Evolutionary conservation across 2,888 invertebrate genomes (phyloP).

Genomic region (Agapostemon virescens): DNA sequence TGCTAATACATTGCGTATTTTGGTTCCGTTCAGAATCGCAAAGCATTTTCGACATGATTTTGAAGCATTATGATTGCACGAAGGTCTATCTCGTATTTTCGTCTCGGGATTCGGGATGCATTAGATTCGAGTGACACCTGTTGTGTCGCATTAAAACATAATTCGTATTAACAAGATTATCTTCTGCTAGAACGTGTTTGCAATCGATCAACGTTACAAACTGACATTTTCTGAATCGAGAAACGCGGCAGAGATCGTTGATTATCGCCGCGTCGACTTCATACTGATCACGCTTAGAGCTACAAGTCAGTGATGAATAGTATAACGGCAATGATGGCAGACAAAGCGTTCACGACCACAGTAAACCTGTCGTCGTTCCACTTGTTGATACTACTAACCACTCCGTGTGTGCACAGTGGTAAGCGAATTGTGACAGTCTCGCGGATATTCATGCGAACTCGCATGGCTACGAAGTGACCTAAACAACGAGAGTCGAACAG

Average conservation of each 20-base stretch:
- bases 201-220: no score
- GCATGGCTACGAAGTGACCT: neutral
- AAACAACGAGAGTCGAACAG: neutral
- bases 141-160: no score
- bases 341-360: slow-evolving; percentile 2
- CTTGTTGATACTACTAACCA: slow-evolving; percentile 69
- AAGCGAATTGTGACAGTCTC: neutral
- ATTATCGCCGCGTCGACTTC: neutral
- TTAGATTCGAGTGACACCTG: no score
- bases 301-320: neutral
- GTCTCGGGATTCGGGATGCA: no score
- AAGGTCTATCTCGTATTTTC: no score
- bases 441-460: neutral
- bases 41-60: no score
- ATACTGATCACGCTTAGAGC: neutral
- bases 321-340: slow-evolving; percentile 4
- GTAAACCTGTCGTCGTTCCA: slow-evolving; percentile 56
- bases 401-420: slow-evolving; percentile 38
- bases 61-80: no score
- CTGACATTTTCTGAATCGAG: neutral
- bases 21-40: no score
- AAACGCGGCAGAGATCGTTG: neutral
- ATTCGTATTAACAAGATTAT: no score
- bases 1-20: no score
- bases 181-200: no score